Evolutionary conservation across 2,113 vertebrate genomes (phyloP).

Genomic region (Irena cyanogastra): DNA sequence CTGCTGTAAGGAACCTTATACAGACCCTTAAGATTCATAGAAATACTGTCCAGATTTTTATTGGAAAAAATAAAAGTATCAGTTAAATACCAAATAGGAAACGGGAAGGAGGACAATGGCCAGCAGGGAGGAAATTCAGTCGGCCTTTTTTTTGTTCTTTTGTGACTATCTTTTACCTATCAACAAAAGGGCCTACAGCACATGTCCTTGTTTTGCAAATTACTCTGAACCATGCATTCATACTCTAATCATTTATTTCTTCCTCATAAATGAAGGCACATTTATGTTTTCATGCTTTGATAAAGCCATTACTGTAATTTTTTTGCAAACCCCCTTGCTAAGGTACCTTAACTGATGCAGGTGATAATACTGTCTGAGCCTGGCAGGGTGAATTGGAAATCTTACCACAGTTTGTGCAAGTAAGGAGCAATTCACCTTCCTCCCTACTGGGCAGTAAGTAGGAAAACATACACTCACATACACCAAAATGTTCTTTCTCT

Average conservation of each 20-base stretch:
- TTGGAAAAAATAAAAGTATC: neutral
- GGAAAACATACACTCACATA: slow-evolving; percentile 44
- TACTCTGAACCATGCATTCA: slow-evolving; percentile 14
- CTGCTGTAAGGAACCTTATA: neutral
- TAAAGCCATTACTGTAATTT: slow-evolving; percentile 11
- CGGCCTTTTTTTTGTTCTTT: neutral
- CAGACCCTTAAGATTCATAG: neutral
- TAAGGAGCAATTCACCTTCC: slow-evolving; percentile 64
- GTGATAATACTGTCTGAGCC: slow-evolving; percentile 57
- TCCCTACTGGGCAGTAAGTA: slow-evolving; percentile 68
- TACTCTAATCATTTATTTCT: slow-evolving; percentile 37
- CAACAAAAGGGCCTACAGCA: neutral
- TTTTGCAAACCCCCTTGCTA: slow-evolving; percentile 30
- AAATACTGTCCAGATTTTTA: neutral
- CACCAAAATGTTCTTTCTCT: slow-evolving; percentile 64
- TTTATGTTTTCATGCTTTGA: slow-evolving; percentile 16
- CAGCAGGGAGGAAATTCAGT: neutral
- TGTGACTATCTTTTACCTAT: neutral
- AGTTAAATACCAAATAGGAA: neutral
- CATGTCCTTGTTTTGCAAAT: neutral
- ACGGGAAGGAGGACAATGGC: neutral
- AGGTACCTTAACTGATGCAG: slow-evolving; percentile 29
- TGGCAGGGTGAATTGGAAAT: slow-evolving; percentile 24
- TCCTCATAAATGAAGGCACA: slow-evolving; percentile 11
- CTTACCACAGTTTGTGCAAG: slow-evolving; percentile 23